Base-by-base conservation (phyloP, 2,797 vertebrate genomes). In the Rhyacichthys aspro region DNA sequence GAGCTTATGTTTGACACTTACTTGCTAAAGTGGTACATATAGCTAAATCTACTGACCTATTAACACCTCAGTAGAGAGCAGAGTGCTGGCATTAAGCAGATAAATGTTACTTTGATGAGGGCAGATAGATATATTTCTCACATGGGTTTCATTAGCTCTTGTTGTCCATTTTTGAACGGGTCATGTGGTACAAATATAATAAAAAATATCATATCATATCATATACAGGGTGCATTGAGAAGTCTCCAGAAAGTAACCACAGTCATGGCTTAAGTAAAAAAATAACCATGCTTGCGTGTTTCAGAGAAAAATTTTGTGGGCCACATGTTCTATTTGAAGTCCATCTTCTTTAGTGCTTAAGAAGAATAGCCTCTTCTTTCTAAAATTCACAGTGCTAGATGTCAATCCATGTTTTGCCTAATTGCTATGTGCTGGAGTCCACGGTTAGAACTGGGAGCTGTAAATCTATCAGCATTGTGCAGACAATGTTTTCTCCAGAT, bases 401-500 rank as follows among this genome's bases (percentile, higher is more conserved):
- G 83, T 89, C 85, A 83, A 80, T 88, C 82, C 84, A 79, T 89
- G 85, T 90, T 88, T 89, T 81, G 60, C 81, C 80, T 91, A 93
- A 93, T 92, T 93, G 90, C 89, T 73, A 61, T 83, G 83, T 78
- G 77, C 88, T 75, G 59, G 74, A 90, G 83, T 90, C 87, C 82
- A 83, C 79, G 79, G 82, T 81, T 86, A 76, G 86, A 80, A 79
- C 79, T 90, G 91, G 90, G 90, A 91, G 88, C 87, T 82, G 89
- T 94, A 93, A 94, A 94, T 94, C 91, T 90, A 85, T 89, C 84
- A 79, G 76, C 82, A 83, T 90, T 91, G 86, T 87, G 78, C 77
- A 85, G 89, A 89, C 89, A 89, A 93, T 93, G 90, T 90, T 93
- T 91, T 91, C 78, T 88, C 91, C 93, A 94, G 93, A 93, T 94